Evolutionary conservation across 2,797 vertebrate species (phyloP), one percentile per base, ranked within the genome.

Genomic region (Sardinella longiceps): DNA sequence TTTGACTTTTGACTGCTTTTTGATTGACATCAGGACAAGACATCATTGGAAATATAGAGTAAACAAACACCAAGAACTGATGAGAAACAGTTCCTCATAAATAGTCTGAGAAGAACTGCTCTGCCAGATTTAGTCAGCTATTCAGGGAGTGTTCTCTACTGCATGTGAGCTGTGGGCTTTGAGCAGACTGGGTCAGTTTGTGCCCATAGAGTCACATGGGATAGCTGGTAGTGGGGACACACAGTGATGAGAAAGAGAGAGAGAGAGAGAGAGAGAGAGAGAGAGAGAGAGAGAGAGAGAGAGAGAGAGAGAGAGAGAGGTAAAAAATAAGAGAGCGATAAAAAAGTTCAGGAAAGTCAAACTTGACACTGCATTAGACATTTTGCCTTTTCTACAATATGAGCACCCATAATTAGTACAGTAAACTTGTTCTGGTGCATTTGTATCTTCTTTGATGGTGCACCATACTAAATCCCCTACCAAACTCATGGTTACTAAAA

Each of bases 131-230:
- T 25, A n/a, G 70, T 85, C 90, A 90, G 90, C 89, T 88, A 93
- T 90, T 90, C 90, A 89, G 48, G 33, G 66, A 85, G 87, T 7
- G 81, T 90, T 83, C 60, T 82, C 83, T 46, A 88, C 51, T 25
- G 81, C 89, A 84, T 89, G 87, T 86, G 91, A 89, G 90, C 90
- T 90, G 87, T 87, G 89, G 88, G 88, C 89, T 88, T 86, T 1
- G 84, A 89, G 89, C 53, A 82, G 81, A 63, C 83, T 88, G 90
- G 91, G 89, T 91, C 88, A 88, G 88, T 87, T 89, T 87, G 89
- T 89, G 88, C 88, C 43, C 60, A 77, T 25, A 86, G 77, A 88
- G 89, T 93, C 92, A 92, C 91, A 89, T 91, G 90, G 93, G 88
- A 83, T 70, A 63, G 84, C 83, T 51, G 48, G 53, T 84, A 82